Conservation (phyloP, 1,140 invertebrate genomes). For the Harpegnathos saltator region DNA sequence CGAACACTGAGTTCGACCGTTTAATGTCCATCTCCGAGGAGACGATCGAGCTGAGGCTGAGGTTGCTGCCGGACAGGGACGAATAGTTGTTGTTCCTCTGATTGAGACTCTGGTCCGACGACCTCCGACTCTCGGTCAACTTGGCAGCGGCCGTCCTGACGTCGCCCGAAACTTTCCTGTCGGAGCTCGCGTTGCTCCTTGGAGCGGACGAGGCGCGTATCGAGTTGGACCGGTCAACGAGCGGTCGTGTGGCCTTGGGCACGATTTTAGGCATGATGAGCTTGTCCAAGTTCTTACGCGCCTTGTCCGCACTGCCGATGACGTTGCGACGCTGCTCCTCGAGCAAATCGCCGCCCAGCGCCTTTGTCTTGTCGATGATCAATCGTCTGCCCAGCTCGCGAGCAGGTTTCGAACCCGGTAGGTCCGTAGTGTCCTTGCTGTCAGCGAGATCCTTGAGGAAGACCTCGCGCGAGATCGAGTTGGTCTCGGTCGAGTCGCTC, state of each 20-base stretch:
- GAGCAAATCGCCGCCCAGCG: slow-evolving; percentile 66
- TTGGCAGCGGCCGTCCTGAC: slow-evolving; percentile 23
- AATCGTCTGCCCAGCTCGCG: slow-evolving; percentile 76
- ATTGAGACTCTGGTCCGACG: slow-evolving; percentile 51
- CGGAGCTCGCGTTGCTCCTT: slow-evolving; percentile 62
- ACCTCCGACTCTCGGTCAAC: slow-evolving; percentile 31
- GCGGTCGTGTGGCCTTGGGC: slow-evolving; percentile 52
- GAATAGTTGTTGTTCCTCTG: slow-evolving; percentile 70
- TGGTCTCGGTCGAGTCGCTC: slow-evolving; percentile 82
- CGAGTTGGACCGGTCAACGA: slow-evolving; percentile 70
- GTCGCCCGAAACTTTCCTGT: slow-evolving; percentile 67
- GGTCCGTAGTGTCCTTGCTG: background rate
- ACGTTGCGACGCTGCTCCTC: slow-evolving; percentile 58
- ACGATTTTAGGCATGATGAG: slow-evolving; percentile 15
- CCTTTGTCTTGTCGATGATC: slow-evolving; percentile 80
- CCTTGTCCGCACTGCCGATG: slow-evolving; percentile 46
- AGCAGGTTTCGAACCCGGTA: background rate
- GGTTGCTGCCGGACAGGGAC: slow-evolving; percentile 81
- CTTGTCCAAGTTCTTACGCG: slow-evolving; percentile 69
- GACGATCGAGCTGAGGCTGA: slow-evolving; percentile 84
- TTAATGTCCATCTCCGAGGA: slow-evolving; percentile 80
- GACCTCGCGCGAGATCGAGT: slow-evolving; percentile 75
- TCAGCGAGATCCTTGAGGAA: slow-evolving; percentile 42
- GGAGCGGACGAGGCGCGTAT: slow-evolving; percentile 74
- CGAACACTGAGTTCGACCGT: slow-evolving; percentile 83